phyloP scores from a whole-genome alignment of 92 coral and sea anemone genomes.

The Muricea muricata region DNA sequence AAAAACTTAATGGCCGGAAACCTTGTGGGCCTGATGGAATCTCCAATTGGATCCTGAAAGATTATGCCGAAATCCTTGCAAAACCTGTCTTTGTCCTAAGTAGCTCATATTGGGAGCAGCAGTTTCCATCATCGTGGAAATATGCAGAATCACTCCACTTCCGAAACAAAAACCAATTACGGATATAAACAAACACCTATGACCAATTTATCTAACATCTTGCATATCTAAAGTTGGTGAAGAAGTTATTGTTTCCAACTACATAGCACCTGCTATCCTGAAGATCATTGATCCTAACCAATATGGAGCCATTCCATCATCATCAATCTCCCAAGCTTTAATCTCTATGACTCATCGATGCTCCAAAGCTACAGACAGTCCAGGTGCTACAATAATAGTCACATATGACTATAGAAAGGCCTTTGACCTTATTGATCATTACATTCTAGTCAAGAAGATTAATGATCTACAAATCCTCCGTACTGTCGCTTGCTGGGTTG shows the following conservation, averaged over 20 bases:
- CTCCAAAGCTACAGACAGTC: not conserved
- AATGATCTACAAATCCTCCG: not conserved
- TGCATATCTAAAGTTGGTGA: not conserved
- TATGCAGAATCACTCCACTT: not conserved
- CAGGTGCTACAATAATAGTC: slow-evolving; percentile 1
- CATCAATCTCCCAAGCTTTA: slow-evolving; percentile 1
- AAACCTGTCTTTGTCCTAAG: not conserved
- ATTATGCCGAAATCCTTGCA: not conserved
- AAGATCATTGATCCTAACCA: not conserved
- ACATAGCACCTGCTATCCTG: slow-evolving; percentile 10
- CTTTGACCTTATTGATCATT: slow-evolving; percentile 16
- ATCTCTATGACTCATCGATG: not conserved
- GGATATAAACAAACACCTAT: slow-evolving; percentile 1
- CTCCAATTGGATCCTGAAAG: not conserved
- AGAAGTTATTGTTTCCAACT: not conserved
- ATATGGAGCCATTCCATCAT: not conserved
- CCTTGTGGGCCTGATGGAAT: not conserved
- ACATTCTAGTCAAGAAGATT: not conserved
- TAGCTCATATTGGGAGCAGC: not conserved
- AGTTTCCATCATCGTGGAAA: not conserved
- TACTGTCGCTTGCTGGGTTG: not conserved
- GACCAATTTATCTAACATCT: not conserved
- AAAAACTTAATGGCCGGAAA: not conserved
- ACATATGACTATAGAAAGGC: not conserved
- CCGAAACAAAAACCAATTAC: not conserved